phyloP scores from a whole-genome alignment of 2,797 vertebrate species.

The Pampus argenteus region DNA sequence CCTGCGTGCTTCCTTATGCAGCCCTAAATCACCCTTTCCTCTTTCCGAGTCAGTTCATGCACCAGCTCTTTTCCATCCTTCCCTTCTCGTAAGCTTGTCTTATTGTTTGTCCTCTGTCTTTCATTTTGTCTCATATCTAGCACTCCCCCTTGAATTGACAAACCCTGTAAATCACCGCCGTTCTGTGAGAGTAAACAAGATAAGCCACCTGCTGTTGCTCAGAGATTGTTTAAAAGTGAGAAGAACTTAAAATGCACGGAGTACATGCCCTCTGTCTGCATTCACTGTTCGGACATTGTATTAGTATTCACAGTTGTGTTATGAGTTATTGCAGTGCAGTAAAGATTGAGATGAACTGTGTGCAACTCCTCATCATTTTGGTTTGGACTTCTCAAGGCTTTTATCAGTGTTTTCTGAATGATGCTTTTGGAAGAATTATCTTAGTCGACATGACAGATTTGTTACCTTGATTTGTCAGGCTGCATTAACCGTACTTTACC shows the following conservation, averaged over 20 bases:
- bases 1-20: slow-evolving; percentile 24
- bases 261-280: slow-evolving; percentile 1
- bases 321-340: neutral
- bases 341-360: slow-evolving; percentile 7
- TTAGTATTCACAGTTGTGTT: slow-evolving; percentile 5
- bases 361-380: slow-evolving; percentile 2
- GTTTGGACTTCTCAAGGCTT: neutral
- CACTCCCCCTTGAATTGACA: slow-evolving; percentile 15
- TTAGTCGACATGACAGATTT: neutral
- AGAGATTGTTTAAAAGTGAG: slow-evolving; percentile 5
- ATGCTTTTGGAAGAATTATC: slow-evolving; percentile 24
- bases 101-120: slow-evolving; percentile 20
- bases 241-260: neutral
- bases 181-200: neutral
- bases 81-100: neutral
- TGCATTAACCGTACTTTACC: neutral
- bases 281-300: too few relatives aligned
- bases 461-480: neutral
- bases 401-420: slow-evolving; percentile 1
- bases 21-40: slow-evolving; percentile 11
- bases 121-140: slow-evolving; percentile 16
- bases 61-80: neutral
- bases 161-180: slow-evolving; percentile 1
- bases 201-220: neutral
- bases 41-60: slow-evolving; percentile 7